Evolutionary conservation across 2,113 vertebrate species (phyloP).

Genomic region (Ptychochromis oligacanthus): DNA sequence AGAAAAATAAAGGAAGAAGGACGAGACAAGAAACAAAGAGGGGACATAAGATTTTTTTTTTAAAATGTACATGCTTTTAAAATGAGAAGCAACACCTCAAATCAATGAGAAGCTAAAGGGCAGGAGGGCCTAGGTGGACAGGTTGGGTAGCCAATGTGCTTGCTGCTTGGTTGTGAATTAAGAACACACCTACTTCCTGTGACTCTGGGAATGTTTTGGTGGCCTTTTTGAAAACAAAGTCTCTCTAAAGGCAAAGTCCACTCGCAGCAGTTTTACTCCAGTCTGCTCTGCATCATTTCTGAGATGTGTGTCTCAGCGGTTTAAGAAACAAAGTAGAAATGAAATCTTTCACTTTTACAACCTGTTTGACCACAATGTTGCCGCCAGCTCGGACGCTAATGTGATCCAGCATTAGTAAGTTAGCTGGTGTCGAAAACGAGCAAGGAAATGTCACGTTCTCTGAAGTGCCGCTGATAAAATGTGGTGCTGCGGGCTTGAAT

Average conservation of each 20-base stretch:
- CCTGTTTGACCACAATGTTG: accelerated
- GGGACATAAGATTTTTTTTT: accelerated
- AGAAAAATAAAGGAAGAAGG: background rate
- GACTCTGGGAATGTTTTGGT: background rate
- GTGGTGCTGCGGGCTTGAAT: background rate
- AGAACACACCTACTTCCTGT: background rate
- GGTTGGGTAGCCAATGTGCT: background rate
- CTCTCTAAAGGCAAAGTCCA: background rate
- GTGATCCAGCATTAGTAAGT: background rate
- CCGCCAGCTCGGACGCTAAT: background rate
- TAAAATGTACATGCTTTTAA: too few relatives aligned
- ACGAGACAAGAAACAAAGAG: background rate
- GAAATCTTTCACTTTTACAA: background rate
- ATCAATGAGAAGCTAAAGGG: background rate
- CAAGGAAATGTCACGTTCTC: background rate
- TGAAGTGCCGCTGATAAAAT: background rate
- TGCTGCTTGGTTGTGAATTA: background rate
- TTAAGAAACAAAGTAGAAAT: background rate
- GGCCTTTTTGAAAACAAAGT: background rate
- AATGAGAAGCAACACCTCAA: background rate
- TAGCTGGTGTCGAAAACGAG: background rate
- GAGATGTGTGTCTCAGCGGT: background rate
- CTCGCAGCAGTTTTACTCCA: background rate
- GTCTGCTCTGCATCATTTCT: background rate
- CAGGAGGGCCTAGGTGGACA: background rate